Base-by-base conservation (phyloP, 2,888 invertebrate genomes). In the Camptogramma bilineatum region DNA sequence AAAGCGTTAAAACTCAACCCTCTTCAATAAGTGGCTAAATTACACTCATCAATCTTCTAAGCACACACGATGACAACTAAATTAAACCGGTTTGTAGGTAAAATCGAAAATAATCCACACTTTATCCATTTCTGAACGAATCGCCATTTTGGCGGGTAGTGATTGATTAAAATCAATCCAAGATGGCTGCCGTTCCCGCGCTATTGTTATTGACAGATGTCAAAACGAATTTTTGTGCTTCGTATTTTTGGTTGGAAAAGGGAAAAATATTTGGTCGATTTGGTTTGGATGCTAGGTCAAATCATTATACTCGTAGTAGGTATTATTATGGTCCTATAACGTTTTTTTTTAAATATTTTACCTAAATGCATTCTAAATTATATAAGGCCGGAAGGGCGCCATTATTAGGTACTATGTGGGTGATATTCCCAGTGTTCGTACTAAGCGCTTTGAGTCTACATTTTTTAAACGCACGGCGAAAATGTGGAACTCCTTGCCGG, bases 111-210 rank as follows among this genome's bases (percentile, higher is more conserved):
- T 39, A 24, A 48, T 34, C 16, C 48, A 2, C 52, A 48, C 39
- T 44, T 59, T 54, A 61, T 61, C 28, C 28, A 55, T 28, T 54
- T 51, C 51, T 28, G 47, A 61, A 57, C 60, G 63, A 42, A 68
- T 53, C 50, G 47, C 50, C 62, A 44, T 53, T 64, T 59, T 21
- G 56, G 44, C 62, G 28, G 42, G 62, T 47, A 54, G 66, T 74
- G 73, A 74, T 74, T 70, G 73, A 74, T 74, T 69, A 73, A 69
- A 71, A 68, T 52, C 58, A 60, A 69, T 71, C 59, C 66, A 69
- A 71, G 68, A 70, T 72, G 69, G 72, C 70, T 62, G 62, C 68
- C 56, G 53, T 44, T 64, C 62, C 46, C 62, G 62, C 46, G 56
- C 44, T 62, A 55, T 66, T 65, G 67, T 68, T 68, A 68, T 66